Conservation (phyloP, 2,888 invertebrate species). For the Scaptomyza cyrtandrae region DNA sequence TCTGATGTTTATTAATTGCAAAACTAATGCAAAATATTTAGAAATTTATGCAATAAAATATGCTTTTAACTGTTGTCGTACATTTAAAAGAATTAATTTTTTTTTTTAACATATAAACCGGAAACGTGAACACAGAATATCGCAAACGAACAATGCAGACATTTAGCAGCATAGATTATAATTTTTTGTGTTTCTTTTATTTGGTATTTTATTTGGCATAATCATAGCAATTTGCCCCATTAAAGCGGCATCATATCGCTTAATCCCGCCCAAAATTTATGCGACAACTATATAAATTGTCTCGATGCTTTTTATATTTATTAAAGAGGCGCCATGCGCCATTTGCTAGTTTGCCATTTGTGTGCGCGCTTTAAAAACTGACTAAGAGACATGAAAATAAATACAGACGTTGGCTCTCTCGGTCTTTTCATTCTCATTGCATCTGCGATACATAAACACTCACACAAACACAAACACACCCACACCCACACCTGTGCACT, state of each 20-base stretch:
- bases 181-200: neutral
- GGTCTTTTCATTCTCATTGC: neutral
- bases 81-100: slow-evolving; percentile 3
- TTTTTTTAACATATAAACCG: slow-evolving; percentile 36
- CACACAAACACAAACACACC: neutral
- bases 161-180: slow-evolving; percentile 1
- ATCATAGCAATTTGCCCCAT: slow-evolving; percentile 60
- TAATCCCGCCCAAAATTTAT: slow-evolving; percentile 62
- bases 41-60: slow-evolving; percentile 3
- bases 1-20: slow-evolving; percentile 15
- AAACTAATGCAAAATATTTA: slow-evolving; percentile 2
- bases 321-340: slow-evolving; percentile 51
- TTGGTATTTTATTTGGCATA: slow-evolving; percentile 33
- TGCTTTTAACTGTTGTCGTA: neutral
- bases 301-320: slow-evolving; percentile 23
- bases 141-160: slow-evolving; percentile 8
- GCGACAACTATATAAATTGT: slow-evolving; percentile 44
- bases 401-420: neutral
- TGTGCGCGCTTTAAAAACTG: slow-evolving; percentile 5
- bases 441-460: neutral
- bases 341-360: slow-evolving; percentile 17
- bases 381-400: slow-evolving; percentile 12
- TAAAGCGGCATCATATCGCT: slow-evolving; percentile 31
- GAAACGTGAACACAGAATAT: slow-evolving; percentile 26
- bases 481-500: slow-evolving; percentile 3